Evolutionary conservation across 2,888 invertebrate species (phyloP).

Genomic region (Trimorus sp.): DNA sequence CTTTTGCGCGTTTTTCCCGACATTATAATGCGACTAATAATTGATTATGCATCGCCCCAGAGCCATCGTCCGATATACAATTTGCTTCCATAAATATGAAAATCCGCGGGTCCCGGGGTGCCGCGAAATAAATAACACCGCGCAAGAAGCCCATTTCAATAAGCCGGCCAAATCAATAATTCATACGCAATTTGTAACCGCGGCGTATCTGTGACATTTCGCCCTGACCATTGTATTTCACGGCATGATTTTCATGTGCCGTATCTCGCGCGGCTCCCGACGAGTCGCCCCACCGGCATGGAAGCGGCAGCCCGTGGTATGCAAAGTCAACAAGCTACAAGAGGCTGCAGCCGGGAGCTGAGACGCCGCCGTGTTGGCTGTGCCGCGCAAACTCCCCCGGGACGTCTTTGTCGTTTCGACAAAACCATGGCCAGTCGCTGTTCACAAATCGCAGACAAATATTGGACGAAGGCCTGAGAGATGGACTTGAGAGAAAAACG

Average conservation of each 20-base stretch:
- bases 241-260: constrained; percentile 45
- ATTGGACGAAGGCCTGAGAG: constrained; percentile 55
- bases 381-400: constrained; percentile 46
- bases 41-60: no score
- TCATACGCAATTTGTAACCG: constrained; percentile 45
- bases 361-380: constrained; percentile 53
- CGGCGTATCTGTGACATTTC: constrained; percentile 41
- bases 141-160: constrained; percentile 25
- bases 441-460: constrained; percentile 70
- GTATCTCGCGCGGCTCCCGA: constrained; percentile 21
- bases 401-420: constrained; percentile 46
- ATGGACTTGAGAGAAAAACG: no score
- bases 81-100: constrained; percentile 4
- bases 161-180: constrained; percentile 40
- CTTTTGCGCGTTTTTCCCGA: no score
- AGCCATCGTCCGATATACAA: neutral
- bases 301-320: constrained; percentile 59
- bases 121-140: no score
- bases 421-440: constrained; percentile 58
- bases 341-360: constrained; percentile 50
- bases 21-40: no score
- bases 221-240: constrained; percentile 44
- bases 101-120: neutral
- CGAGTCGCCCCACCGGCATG: constrained; percentile 18
- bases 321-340: constrained; percentile 66